Base-by-base conservation (phyloP, 2,888 invertebrate species). In the Ligdia adustata region DNA sequence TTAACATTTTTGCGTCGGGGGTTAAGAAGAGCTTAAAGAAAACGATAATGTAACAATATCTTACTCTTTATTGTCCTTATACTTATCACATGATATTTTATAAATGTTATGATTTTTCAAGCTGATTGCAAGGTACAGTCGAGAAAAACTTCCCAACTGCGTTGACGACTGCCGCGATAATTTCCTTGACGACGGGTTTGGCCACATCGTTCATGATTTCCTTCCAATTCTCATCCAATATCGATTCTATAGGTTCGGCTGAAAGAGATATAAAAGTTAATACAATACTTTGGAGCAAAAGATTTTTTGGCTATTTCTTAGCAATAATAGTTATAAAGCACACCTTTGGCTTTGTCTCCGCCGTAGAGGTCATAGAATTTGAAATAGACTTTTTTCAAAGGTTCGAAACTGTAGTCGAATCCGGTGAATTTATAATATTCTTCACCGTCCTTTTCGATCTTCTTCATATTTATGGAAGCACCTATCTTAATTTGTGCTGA, bases 361-460 rank as follows among this genome's bases (percentile, higher is more conserved):
- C 62, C 55, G 20, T 55, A 72, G 3, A 81, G 50, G 41, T 77
- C 75, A 0, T 63, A 31, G 2, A 78, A 45, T 0, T 44, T 22
- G 1, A 73, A 42, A 0, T 37, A 2, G 2, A 73, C 57, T 35
- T 60, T 63, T 1, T 64, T 52, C 0, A 60, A 2, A 0, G 69
- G 57, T 0, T 69, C 66, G 37, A 64, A 78, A 0, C 34, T 55
- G 43, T 66, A 72, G 2, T 75, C 65, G 9, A 57, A 69, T 4
- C 60, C 49, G 1, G 33, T 34, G 1, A 79, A 14, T 37, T 75
- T 72, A 60, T 69, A 75, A 44, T 78, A 53, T 6, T 67, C 52
- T 4, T 62, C 40, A 1, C 69, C 75, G 9, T 60, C 55, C 7
- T 61, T 54, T 7, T 52, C 51, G 0, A 60, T 34, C 0, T 16